Evolutionary conservation across 2,797 vertebrate genomes (phyloP).

Genomic region (Eupleurogrammus muticus): DNA sequence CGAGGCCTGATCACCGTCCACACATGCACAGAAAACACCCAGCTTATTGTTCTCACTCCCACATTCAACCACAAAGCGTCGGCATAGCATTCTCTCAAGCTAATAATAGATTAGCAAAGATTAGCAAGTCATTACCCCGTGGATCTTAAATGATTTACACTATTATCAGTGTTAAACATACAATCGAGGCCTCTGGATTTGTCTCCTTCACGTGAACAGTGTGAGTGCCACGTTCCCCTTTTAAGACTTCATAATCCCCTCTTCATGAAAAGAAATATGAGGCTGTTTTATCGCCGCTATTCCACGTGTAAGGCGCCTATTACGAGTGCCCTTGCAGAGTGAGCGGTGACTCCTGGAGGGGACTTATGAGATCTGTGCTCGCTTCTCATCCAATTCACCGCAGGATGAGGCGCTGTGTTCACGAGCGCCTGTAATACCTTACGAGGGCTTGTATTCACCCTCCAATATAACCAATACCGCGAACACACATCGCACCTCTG

Average conservation of each 20-base stretch:
- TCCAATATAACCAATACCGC: conserved; percentile 42
- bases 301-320: conserved; percentile 42
- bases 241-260: conserved; percentile 34
- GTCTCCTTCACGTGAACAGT: conserved; percentile 3
- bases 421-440: conserved; percentile 52
- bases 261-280: conserved; percentile 51
- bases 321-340: conserved; percentile 49
- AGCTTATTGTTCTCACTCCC: conserved; percentile 34
- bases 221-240: conserved; percentile 1
- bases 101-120: conserved; percentile 35
- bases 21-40: conserved; percentile 42
- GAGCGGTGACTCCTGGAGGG: conserved; percentile 29
- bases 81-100: conserved; percentile 6
- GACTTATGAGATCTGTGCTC: conserved; percentile 39
- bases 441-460: conserved; percentile 49
- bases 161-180: conserved; percentile 15
- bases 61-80: conserved; percentile 28
- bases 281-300: conserved; percentile 33
- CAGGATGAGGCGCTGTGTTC: conserved; percentile 51
- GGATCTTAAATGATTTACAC: conserved; percentile 32
- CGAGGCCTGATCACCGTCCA: conserved; percentile 17
- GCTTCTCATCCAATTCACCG: conserved; percentile 50
- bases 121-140: conserved; percentile 16
- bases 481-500: conserved; percentile 31
- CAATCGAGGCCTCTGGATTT: conserved; percentile 10